Conservation (phyloP, 2,113 vertebrate genomes). For the Calyptomena viridis region DNA sequence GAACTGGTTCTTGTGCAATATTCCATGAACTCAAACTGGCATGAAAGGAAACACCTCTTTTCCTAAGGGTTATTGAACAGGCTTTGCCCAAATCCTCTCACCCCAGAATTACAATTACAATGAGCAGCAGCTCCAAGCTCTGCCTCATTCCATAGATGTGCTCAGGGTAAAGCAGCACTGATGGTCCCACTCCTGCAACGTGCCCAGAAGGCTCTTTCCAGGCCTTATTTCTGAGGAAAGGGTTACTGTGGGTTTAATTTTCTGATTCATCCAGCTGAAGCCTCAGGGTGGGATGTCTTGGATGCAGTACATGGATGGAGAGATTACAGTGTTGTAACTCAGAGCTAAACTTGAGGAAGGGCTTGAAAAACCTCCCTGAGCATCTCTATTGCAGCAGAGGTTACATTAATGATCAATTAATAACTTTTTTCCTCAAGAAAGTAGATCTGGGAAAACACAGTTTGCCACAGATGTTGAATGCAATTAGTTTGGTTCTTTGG, state of each 20-base stretch:
- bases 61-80: neutral
- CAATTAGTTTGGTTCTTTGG: neutral
- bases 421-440: neutral
- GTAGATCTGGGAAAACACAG: neutral
- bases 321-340: neutral
- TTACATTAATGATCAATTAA: neutral
- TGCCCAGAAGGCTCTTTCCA: neutral
- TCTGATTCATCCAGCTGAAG: neutral
- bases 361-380: neutral
- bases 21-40: neutral
- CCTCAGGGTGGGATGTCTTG: rapidly evolving
- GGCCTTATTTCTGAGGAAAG: neutral
- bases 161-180: neutral
- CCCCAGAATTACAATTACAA: rapidly evolving
- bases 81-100: neutral
- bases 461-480: neutral
- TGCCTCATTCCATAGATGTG: rapidly evolving
- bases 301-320: neutral
- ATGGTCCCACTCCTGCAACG: neutral
- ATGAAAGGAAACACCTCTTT: neutral
- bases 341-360: neutral
- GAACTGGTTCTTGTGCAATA: neutral
- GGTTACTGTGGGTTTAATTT: neutral
- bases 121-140: neutral
- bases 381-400: neutral